A percentile compares a stretch with the other conserved stretches of the same genome.
These are phyloP conservation scores for Kudoa iwatai DNA, from an alignment of 30 jellyfish, hydroid and myxozoan genomes.

Conservation along the genomic window DNA sequence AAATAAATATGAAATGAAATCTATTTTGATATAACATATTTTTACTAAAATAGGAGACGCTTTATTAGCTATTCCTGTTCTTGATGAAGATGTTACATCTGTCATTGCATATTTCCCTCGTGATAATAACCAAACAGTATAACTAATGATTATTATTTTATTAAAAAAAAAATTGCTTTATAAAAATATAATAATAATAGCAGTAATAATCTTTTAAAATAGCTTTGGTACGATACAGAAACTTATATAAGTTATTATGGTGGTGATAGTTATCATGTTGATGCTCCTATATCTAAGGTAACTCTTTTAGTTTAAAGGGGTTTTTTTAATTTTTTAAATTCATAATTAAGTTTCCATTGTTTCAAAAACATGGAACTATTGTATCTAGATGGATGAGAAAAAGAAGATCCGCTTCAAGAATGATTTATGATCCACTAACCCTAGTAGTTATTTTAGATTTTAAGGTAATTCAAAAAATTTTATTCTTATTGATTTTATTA, in stretches of 20 bases:
- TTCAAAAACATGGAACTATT: slow-evolving; percentile 55
- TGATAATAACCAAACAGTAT: slow-evolving; percentile 5
- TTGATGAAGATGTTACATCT: slow-evolving; percentile 22
- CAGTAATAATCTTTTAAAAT: background rate
- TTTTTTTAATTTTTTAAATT: background rate
- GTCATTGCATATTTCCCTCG: slow-evolving; percentile 53
- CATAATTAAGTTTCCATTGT: slow-evolving; percentile 24
- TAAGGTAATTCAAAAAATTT: slow-evolving; percentile 15
- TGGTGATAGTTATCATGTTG: slow-evolving; percentile 7
- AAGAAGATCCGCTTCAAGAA: slow-evolving; percentile 50
- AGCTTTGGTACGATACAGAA: slow-evolving; percentile 59
- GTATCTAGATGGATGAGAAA: slow-evolving; percentile 35
- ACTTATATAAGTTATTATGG: slow-evolving; percentile 5
- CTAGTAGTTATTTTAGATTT: slow-evolving; percentile 16
- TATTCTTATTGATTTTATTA: no score
- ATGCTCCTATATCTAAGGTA: slow-evolving; percentile 26
- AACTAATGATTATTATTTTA: no score
- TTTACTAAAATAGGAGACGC: slow-evolving; percentile 10
- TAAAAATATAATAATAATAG: background rate
- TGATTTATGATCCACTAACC: slow-evolving; percentile 50
- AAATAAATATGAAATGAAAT: background rate
- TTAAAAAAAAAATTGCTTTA: no score
- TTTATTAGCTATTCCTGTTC: slow-evolving; percentile 40
- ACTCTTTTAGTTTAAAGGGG: background rate
- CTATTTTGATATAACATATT: background rate